Conservation (phyloP, 2,888 invertebrate species). For the Bembecia ichneumoniformis region DNA sequence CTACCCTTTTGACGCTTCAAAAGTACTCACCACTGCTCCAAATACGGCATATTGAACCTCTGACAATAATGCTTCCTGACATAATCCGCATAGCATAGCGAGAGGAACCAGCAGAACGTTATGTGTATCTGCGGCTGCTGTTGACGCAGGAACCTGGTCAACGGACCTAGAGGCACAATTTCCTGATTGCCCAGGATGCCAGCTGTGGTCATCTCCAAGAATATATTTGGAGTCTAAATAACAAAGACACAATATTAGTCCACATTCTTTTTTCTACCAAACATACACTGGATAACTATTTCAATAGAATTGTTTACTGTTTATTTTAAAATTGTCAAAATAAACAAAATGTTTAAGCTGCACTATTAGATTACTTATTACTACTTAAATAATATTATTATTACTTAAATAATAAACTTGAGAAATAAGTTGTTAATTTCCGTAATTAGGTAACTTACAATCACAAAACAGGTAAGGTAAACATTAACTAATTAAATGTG, state of each 20-base stretch:
- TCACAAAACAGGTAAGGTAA: too few species aligned
- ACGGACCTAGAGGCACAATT: constrained; percentile 40
- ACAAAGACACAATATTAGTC: background rate
- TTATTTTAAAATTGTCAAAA: too few species aligned
- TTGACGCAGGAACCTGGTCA: constrained; percentile 49
- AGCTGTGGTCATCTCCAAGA: constrained; percentile 59
- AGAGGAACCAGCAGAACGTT: constrained; percentile 64
- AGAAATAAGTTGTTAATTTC: too few species aligned
- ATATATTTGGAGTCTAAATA: constrained; percentile 48
- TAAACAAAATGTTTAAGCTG: too few species aligned
- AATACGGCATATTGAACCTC: constrained; percentile 55
- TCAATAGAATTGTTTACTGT: too few species aligned
- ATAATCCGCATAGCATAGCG: constrained; percentile 62
- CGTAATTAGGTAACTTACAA: too few species aligned
- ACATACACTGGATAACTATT: too few species aligned
- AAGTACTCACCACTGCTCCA: constrained; percentile 59
- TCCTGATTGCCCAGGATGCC: constrained; percentile 48
- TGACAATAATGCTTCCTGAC: constrained; percentile 58
- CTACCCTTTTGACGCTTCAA: too few species aligned
- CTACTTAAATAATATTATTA: too few species aligned
- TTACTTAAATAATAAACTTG: too few species aligned
- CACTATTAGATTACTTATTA: too few species aligned
- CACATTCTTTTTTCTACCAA: background rate
- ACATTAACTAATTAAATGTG: too few species aligned
- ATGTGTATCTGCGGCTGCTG: constrained; percentile 66